These are phyloP conservation scores for Jacana jacana DNA, from an alignment of 2,113 vertebrate species.

Conservation along the genomic window DNA sequence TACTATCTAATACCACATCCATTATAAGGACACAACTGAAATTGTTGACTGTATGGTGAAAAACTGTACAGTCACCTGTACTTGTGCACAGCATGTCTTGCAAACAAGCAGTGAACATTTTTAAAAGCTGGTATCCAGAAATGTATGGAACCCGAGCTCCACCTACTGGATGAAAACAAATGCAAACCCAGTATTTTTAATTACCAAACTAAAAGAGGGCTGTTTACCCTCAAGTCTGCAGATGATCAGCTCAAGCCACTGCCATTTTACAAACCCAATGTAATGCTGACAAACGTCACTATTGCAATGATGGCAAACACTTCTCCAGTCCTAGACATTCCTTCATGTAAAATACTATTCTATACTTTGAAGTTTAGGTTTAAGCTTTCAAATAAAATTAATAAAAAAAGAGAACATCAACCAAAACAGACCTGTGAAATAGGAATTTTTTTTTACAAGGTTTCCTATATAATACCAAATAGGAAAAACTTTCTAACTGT, in stretches of 20 bases:
- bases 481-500: neutral
- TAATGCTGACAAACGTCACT: neutral
- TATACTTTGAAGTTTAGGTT: neutral
- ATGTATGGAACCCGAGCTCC: conserved; percentile 58
- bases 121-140: neutral
- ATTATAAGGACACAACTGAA: neutral
- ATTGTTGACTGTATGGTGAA: neutral
- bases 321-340: neutral
- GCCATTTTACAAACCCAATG: neutral
- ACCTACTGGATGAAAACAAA: conserved; percentile 66
- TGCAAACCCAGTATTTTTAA: neutral
- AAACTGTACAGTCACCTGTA: neutral
- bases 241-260: neutral
- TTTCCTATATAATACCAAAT: neutral
- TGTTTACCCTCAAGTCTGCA: neutral
- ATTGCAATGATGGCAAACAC: neutral
- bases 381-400: neutral
- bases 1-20: neutral
- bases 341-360: neutral
- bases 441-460: neutral
- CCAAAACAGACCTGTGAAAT: neutral
- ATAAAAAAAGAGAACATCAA: neutral
- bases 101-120: neutral
- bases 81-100: neutral
- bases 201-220: neutral